Evolutionary conservation across 1,140 invertebrate genomes (phyloP), one percentile per base, ranked within the genome.

Genomic region (Holcopasites calliopsidis): DNA sequence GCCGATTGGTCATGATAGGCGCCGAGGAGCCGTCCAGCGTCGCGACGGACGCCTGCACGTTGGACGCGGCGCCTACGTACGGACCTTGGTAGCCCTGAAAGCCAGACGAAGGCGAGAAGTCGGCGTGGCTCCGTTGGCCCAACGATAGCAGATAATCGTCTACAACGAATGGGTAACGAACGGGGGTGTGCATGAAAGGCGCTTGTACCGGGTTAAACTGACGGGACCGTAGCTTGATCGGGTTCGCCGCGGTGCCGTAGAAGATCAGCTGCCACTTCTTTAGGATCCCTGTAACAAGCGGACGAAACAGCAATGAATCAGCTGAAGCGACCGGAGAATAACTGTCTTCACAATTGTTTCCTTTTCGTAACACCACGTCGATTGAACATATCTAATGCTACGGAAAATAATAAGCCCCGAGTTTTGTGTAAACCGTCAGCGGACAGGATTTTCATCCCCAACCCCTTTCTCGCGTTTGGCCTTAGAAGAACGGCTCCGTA

Each of bases 211-310:
- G 92, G 90, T 85, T 91, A 90, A 79, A 92, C 87, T 86, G 89
- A 72, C 81, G 89, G 65, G 77, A 88, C 79, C 86, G 89, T 85
- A 96, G 91, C 76, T 95, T 93, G 77, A 97, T 94, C 0, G 97
- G 97, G 87, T 97, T 95, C 2, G 94, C 93, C 33, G 95, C 93
- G 0, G 97, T 98, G 18, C 97, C 97, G 85, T 98, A 98, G 88
- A 98, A 96, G 85, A 98, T 97, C 50, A 99, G 91, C 90, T 98
- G 97, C 97, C 97, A 98, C 90, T 97, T 97, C 83, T 96, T 96
- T 44, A 98, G 88, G 60, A 97, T 95, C 38, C 94, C 94, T 94
- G 88, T 18, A 85, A 87, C 64, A 80, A 13, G n/a, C 28, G 4
- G 38, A 23, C n/a, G 23, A 5, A 11, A 57, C 1, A 40, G 0